Conservation (phyloP, 1,140 invertebrate genomes). For the Diorhabda elongata region DNA sequence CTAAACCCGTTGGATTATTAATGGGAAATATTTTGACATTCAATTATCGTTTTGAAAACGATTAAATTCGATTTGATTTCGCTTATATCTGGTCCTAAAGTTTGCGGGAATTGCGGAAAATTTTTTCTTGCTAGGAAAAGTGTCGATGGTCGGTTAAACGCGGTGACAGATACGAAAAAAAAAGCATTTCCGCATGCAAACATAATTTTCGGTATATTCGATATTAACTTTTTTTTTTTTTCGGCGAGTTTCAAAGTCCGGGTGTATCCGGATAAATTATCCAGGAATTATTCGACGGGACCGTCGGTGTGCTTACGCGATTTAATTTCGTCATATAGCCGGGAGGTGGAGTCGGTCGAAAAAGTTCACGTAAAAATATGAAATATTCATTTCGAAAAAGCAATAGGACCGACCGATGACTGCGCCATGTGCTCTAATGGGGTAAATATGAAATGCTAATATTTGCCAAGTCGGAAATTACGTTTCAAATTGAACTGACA, state of each 20-base stretch:
- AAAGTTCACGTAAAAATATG: conserved; percentile 35
- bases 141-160: neutral
- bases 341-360: conserved; percentile 32
- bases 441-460: conserved; percentile 45
- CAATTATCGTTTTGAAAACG: too few species aligned
- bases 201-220: conserved; percentile 20
- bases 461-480: conserved; percentile 43
- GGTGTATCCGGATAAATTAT: conserved; percentile 32
- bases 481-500: conserved; percentile 44
- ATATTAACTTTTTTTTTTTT: conserved; percentile 15
- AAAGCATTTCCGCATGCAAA: conserved; percentile 16
- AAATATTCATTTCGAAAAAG: conserved; percentile 36
- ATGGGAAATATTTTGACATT: too few species aligned
- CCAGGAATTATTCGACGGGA: conserved; percentile 37
- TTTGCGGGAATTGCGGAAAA: too few species aligned
- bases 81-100: too few species aligned
- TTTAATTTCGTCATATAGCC: conserved; percentile 41
- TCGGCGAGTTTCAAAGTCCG: conserved; percentile 17
- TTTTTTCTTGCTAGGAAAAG: too few species aligned
- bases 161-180: neutral
- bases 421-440: conserved; percentile 40
- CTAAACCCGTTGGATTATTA: too few species aligned
- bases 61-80: too few species aligned
- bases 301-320: conserved; percentile 38
- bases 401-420: conserved; percentile 28